Evolutionary conservation across 2,888 invertebrate species (phyloP), one percentile per base, ranked within the genome.

Genomic region (Lasioglossum figueresi): DNA sequence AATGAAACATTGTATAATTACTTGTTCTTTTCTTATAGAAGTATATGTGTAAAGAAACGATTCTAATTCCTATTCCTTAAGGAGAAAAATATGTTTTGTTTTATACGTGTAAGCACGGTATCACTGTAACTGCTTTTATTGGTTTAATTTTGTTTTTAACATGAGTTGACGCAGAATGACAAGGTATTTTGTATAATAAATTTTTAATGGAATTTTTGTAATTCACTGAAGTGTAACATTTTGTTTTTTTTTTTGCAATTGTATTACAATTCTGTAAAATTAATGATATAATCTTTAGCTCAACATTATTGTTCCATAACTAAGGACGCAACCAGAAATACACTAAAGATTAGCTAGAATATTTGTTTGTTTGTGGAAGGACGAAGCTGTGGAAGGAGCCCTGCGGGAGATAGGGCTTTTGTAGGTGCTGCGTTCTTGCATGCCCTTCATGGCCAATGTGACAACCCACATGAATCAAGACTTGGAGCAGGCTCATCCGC

Each of bases 331-430:
- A 71, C 34, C 75, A 80, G 78, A 76, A 88, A 77, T 86, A 84
- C 84, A 85, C 76, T 77, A 76, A 92, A 93, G 93, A 93, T 91
- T 93, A 94, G 94, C 93, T 92, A 92, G 85, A 85, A 93, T 92
- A 89, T 94, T 93, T 94, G 92, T 94, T 94, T 94, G 93, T 94
- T 94, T 94, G 93, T 94, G 92, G 93, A 96, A 98, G 98, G 98
- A 99, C 96, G 99, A 99, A 97, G 98, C 98, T 94, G 97, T 98
- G 96, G 98, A 98, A 96, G 98, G 97, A 95, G 98, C 98, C 95
- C 97, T 99, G 95, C 97, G 98, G 95, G 99, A 99, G 96, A 98
- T 98, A 96, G 99, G 98, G 95, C 97, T 99, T 95, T 97, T 98
- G 95, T 98, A 97, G 95, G 92, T 91, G 91, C 89, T 89, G 89